Base-by-base conservation (phyloP, 2,888 invertebrate species). In the Fragum whitleyi region DNA sequence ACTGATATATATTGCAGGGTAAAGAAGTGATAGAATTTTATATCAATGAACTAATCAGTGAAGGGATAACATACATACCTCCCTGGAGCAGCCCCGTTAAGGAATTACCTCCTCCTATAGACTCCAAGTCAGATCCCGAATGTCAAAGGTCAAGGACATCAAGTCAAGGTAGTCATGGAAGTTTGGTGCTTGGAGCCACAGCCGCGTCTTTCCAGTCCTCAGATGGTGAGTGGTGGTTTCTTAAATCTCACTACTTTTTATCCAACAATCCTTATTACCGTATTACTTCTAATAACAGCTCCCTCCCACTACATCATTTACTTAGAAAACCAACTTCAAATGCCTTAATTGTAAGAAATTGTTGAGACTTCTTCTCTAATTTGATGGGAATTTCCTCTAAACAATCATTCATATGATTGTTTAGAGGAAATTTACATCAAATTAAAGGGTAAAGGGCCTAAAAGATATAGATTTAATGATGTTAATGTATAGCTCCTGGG, bases 21-120 rank as follows among this genome's bases (percentile, higher is more conserved):
- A 98, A 98, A 93, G 98, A 98, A 94, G 97, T 98, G 74, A 97
- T 98, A 91, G 98, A 98, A 93, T 96, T 95, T 93, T 98, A 98
- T 94, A 96, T 98, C 93, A 95, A 95, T 78, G 96, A 97, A 92
- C 95, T 98, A 72, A 94, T 96, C 89, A 95, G 95, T 36, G 97
- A 97, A 87, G 98, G 97, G 1, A 95, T 97, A 29, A 95, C 95
- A 5, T 94, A 95, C 70, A 95, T 97, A 68, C 94, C 95, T 55
- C 95, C 95, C 0, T 97, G 97, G 97, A 87, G 88, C 55, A 83
- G 81, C 16, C 76, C 86, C 5, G 36, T 62, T 39, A 61, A 67
- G n/a, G 55, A 57, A 16, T 36, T 72, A 6, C 59, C 74, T 23
- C 81, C 85, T 7, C 70, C 81, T 7, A 90, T 90, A 69, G 90